Conservation (phyloP, 2,797 vertebrate genomes). For the Hapalemur alaotrensis region DNA sequence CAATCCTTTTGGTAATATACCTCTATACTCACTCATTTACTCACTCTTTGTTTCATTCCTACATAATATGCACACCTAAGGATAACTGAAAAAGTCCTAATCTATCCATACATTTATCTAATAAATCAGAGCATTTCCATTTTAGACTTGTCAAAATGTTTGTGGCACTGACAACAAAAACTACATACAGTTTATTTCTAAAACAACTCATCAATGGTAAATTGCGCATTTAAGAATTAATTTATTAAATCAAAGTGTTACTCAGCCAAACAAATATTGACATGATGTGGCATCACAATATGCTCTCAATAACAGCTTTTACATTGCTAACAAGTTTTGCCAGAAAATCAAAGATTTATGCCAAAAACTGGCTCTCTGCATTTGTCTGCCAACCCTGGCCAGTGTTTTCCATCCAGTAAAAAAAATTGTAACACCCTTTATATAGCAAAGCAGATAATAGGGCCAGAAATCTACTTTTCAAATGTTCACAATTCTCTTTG, state of each 20-base stretch:
- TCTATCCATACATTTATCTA: neutral
- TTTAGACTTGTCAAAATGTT: conserved; percentile 41
- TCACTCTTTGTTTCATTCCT: neutral
- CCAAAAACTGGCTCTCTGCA: conserved; percentile 2
- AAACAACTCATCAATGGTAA: conserved; percentile 31
- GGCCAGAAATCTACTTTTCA: neutral
- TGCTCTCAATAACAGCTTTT: conserved; percentile 72
- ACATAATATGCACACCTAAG: neutral
- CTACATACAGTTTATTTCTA: conserved; percentile 29
- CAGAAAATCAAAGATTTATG: conserved; percentile 57
- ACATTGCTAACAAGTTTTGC: conserved; percentile 46
- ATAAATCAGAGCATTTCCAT: neutral
- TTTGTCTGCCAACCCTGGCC: conserved; percentile 48
- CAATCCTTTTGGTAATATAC: neutral
- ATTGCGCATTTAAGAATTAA: conserved; percentile 48
- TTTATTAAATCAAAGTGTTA: conserved; percentile 63
- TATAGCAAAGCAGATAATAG: neutral
- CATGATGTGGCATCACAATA: conserved; percentile 66
- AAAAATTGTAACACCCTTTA: conserved; percentile 5
- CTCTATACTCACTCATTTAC: neutral
- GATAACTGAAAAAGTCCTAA: neutral
- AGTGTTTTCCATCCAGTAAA: neutral
- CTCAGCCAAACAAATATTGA: conserved; percentile 74
- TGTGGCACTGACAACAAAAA: conserved; percentile 33
- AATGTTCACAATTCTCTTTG: neutral